Percentiles rank a stretch among this genome's conserved stretches.
phyloP scores from a whole-genome alignment of 1,140 invertebrate genomes.

The Anastatus disparis region DNA sequence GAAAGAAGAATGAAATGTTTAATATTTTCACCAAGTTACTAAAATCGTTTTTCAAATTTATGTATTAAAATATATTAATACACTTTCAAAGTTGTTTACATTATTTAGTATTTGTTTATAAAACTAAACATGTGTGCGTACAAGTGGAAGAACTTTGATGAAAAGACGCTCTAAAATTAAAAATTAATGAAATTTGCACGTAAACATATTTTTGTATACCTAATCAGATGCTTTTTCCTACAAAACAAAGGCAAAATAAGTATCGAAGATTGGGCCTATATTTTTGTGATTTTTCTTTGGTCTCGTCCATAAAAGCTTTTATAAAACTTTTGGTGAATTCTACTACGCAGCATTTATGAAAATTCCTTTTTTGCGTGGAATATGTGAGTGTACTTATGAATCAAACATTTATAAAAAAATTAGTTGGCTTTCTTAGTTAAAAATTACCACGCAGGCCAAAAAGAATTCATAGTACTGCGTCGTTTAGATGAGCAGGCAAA shows the following conservation, averaged over 20 bases:
- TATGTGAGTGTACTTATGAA: not conserved
- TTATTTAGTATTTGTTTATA: not conserved
- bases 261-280: slow-evolving; percentile 51
- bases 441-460: slow-evolving; percentile 22
- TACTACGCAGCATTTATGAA: slow-evolving; percentile 22
- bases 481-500: slow-evolving; percentile 14
- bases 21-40: not conserved
- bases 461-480: slow-evolving; percentile 28
- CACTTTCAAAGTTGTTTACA: not conserved
- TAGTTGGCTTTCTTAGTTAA: slow-evolving; percentile 6
- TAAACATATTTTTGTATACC: slow-evolving; percentile 1
- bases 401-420: slow-evolving; percentile 5
- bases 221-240: slow-evolving; percentile 10
- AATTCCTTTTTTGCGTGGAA: slow-evolving; percentile 29
- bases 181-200: not conserved
- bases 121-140: slow-evolving; percentile 33
- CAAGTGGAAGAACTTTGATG: slow-evolving; percentile 40
- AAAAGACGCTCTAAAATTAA: slow-evolving; percentile 27
- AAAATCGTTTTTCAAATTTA: not conserved
- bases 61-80: not conserved
- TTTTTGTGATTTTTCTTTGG: slow-evolving; percentile 56
- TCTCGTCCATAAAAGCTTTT: slow-evolving; percentile 51
- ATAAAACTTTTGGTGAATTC: slow-evolving; percentile 49
- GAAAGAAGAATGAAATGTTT: no score
- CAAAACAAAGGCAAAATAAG: slow-evolving; percentile 23